Evolutionary conservation across 2,113 vertebrate species (phyloP).

Genomic region (Uropsilus gracilis): DNA sequence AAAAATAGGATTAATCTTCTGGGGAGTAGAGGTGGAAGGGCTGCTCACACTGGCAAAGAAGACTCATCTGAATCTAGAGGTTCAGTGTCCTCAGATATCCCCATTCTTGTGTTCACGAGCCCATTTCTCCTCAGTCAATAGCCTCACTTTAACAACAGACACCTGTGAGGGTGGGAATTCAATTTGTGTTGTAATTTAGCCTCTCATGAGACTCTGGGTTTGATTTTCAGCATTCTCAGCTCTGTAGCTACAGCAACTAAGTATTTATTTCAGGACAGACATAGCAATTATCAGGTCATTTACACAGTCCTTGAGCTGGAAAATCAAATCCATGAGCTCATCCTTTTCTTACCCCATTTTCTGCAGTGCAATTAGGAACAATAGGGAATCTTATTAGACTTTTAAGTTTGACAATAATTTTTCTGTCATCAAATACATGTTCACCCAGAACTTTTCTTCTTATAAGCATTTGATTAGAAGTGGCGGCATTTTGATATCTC

Average conservation of each 20-base stretch:
- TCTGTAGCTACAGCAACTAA: neutral
- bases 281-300: neutral
- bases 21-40: neutral
- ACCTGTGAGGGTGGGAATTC: neutral
- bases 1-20: neutral
- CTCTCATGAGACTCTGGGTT: neutral
- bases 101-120: neutral
- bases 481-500: neutral
- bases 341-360: neutral
- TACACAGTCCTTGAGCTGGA: neutral
- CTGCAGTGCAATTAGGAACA: neutral
- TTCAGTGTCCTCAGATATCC: neutral
- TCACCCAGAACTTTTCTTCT: neutral
- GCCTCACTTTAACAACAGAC: neutral
- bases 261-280: neutral
- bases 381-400: neutral
- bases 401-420: slow-evolving; percentile 1
- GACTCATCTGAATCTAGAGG: neutral
- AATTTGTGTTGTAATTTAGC: neutral
- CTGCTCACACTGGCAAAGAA: neutral
- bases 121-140: neutral
- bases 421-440: neutral
- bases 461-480: neutral
- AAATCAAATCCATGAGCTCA: neutral
- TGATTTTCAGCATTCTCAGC: neutral